Percentiles rank a stretch among this genome's conserved stretches.
These are phyloP conservation scores for Gambelia wislizenii DNA, from an alignment of 2,797 vertebrate genomes.

Conservation along the genomic window DNA sequence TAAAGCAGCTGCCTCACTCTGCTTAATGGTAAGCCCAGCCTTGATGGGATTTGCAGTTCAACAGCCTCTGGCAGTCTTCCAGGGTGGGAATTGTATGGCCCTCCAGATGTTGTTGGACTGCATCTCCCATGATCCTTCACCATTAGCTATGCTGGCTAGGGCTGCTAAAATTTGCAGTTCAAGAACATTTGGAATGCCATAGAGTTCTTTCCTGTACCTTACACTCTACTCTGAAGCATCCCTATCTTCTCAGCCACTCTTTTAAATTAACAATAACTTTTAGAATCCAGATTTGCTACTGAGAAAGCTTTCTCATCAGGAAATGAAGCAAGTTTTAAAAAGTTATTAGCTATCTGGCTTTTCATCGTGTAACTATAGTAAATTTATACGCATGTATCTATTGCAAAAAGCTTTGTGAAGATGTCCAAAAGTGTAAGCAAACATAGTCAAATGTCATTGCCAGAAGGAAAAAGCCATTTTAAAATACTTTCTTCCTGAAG, in stretches of 20 bases:
- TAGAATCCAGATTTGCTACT: too few relatives aligned
- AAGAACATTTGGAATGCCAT: too few relatives aligned
- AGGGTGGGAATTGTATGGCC: too few relatives aligned
- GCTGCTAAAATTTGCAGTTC: background rate
- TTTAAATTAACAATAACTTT: too few relatives aligned
- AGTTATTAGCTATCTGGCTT: background rate
- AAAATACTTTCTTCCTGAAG: constrained; percentile 7
- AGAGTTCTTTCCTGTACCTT: too few relatives aligned
- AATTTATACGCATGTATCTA: background rate
- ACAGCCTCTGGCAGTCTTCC: too few relatives aligned
- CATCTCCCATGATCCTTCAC: background rate
- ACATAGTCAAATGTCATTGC: background rate
- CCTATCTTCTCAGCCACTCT: too few relatives aligned
- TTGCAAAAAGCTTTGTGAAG: background rate
- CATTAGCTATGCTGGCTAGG: background rate
- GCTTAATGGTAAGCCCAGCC: too few relatives aligned
- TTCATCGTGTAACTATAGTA: background rate
- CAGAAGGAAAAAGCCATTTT: constrained; percentile 5
- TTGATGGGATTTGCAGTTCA: too few relatives aligned
- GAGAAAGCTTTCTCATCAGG: too few relatives aligned
- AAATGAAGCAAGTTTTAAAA: background rate
- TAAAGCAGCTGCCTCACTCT: too few relatives aligned
- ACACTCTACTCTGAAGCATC: too few relatives aligned
- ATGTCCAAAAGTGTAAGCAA: background rate
- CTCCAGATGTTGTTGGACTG: background rate